phyloP scores from a whole-genome alignment of 2,113 vertebrate genomes.

The Notarius quadriscutis region DNA sequence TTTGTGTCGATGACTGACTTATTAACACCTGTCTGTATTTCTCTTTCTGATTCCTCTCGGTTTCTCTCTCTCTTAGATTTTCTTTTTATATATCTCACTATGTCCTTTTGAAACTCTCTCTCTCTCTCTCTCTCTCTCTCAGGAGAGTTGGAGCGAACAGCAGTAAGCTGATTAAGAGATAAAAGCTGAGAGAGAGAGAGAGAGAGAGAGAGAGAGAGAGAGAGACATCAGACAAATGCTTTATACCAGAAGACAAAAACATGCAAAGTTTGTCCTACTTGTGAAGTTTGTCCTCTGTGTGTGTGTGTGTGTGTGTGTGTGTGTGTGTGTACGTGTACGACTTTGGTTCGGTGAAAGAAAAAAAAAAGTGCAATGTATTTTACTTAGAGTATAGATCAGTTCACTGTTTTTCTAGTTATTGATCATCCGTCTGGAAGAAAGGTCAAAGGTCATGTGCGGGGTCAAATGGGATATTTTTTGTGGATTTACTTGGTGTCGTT shows the following conservation, averaged over 20 bases:
- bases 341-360: background rate
- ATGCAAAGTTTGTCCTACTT: background rate
- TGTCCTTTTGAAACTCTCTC: background rate
- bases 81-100: background rate
- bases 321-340: background rate
- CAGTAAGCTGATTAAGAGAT: slow-evolving; percentile 8
- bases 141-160: background rate
- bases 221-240: background rate
- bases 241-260: background rate
- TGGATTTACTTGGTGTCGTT: background rate
- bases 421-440: background rate
- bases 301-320: slow-evolving; percentile 26
- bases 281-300: slow-evolving; percentile 20
- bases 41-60: background rate
- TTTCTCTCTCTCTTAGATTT: background rate
- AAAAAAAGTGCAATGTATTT: background rate
- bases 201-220: background rate
- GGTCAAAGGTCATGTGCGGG: background rate
- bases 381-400: background rate
- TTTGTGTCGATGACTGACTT: background rate
- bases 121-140: background rate
- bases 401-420: background rate
- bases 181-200: background rate
- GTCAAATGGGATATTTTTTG: background rate
- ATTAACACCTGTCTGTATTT: background rate